Percentiles rank a stretch among this genome's conserved stretches.
These are phyloP conservation scores for Amniataba percoides DNA, from an alignment of 2,797 vertebrate species.

Conservation along the genomic window DNA sequence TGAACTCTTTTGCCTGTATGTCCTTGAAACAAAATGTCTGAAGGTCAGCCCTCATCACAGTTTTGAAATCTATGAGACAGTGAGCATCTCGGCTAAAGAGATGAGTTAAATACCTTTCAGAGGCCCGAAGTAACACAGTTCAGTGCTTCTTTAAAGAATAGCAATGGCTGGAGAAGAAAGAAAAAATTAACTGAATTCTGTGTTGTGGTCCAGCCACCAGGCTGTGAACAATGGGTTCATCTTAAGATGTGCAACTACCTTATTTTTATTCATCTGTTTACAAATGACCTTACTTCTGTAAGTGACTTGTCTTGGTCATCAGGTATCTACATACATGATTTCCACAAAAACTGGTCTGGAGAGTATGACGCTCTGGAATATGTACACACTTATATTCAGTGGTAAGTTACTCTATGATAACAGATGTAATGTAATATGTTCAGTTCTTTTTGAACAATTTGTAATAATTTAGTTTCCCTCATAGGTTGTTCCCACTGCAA, in stretches of 20 bases:
- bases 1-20: background rate
- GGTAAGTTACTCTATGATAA: conserved; percentile 81
- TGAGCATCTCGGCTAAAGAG: background rate
- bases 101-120: background rate
- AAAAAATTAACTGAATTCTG: background rate
- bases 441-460: background rate
- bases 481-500: conserved; percentile 94
- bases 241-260: background rate
- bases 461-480: background rate
- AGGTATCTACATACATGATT: conserved; percentile 83
- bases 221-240: background rate
- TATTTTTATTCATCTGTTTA: background rate
- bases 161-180: background rate
- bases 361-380: conserved; percentile 86
- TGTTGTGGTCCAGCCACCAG: background rate
- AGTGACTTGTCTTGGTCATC: conserved; percentile 12
- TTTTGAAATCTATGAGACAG: background rate
- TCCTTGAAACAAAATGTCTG: background rate
- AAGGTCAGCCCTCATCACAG: background rate
- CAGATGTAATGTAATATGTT: background rate
- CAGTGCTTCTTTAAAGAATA: background rate
- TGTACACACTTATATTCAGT: conserved; percentile 94
- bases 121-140: background rate
- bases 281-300: background rate
- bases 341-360: conserved; percentile 83